These are phyloP conservation scores for Dysidea cf. avara DNA, from an alignment of 37 sponge, comb jelly and placozoan genomes.

Conservation along the genomic window DNA sequence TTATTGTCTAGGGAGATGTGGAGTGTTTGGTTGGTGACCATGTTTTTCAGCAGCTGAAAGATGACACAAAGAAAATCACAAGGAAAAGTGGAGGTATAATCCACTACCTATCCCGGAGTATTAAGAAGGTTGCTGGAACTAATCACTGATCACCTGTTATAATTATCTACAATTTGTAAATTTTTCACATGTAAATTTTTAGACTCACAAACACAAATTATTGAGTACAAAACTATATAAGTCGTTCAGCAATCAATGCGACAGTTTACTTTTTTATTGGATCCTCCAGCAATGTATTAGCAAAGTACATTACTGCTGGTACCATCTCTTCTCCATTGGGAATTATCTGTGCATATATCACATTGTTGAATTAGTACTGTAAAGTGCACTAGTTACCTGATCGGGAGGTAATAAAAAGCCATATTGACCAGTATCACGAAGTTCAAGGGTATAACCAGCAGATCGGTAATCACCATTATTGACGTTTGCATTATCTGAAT, in stretches of 20 bases:
- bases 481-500: conserved; percentile 41
- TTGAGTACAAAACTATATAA: too few species aligned
- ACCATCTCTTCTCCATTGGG: conserved; percentile 60
- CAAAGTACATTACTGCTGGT: conserved; percentile 43
- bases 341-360: conserved; percentile 31
- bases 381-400: conserved; percentile 29
- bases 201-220: too few species aligned
- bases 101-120: too few species aligned
- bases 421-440: conserved; percentile 52
- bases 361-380: too few species aligned
- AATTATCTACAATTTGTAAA: too few species aligned
- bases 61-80: not conserved
- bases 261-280: conserved; percentile 10
- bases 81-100: not conserved
- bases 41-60: conserved; percentile 25
- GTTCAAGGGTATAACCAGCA: conserved; percentile 56
- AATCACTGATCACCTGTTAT: too few species aligned
- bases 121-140: too few species aligned
- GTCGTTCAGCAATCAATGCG: too few species aligned
- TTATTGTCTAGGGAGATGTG: conserved; percentile 13
- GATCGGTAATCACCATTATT: conserved; percentile 52
- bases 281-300: conserved; percentile 11
- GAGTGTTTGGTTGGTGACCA: conserved; percentile 16
- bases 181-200: too few species aligned
- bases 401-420: conserved; percentile 62